phyloP scores from a whole-genome alignment of 2,113 vertebrate genomes.

The Solea solea region DNA sequence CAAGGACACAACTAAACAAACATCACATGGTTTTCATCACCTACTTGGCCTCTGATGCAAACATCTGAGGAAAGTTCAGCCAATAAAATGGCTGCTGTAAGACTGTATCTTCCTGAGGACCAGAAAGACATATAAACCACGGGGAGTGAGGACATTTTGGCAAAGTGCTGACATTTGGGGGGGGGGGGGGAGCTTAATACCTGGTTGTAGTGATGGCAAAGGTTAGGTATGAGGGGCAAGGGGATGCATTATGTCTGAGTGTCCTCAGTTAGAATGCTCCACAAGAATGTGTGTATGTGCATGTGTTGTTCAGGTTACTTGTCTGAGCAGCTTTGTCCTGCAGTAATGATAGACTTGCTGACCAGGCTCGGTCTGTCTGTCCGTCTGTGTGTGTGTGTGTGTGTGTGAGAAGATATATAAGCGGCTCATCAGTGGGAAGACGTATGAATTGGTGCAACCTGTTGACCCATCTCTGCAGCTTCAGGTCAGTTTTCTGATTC shows the following conservation, averaged over 20 bases:
- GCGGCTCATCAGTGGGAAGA: neutral
- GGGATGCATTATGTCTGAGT: too few species aligned
- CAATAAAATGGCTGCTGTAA: too few species aligned
- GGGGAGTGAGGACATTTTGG: too few species aligned
- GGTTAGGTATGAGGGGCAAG: too few species aligned
- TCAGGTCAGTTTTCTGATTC: constrained; percentile 27
- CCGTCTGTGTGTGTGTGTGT: neutral
- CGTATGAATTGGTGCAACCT: neutral
- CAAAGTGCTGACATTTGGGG: too few species aligned
- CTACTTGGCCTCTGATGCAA: neutral
- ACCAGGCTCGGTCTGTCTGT: constrained; percentile 36
- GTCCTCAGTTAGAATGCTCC: too few species aligned
- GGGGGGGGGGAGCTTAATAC: too few species aligned
- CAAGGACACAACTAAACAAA: neutral
- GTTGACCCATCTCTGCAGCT: neutral
- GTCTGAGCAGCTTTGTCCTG: neutral
- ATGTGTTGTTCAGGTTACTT: neutral
- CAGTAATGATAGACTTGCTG: constrained; percentile 51
- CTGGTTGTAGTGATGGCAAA: too few species aligned
- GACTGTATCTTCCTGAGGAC: too few species aligned
- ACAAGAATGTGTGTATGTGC: neutral
- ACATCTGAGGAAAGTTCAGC: neutral
- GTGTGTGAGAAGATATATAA: constrained; percentile 36
- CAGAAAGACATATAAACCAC: too few species aligned
- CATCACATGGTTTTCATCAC: neutral